Base-by-base conservation (phyloP, 2,888 invertebrate genomes). In the Tiliacea aurago region DNA sequence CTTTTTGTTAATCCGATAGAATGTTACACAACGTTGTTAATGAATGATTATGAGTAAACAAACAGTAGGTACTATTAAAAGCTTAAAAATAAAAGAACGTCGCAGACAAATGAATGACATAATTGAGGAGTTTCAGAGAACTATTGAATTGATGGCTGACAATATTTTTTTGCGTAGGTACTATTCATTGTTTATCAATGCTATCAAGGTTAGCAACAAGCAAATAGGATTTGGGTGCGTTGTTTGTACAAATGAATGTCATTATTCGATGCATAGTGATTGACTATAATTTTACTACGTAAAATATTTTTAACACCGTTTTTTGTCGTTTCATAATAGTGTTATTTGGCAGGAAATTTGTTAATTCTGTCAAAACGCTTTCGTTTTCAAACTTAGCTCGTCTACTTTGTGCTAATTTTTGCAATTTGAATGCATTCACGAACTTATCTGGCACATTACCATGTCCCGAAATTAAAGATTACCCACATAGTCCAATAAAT, bases 221-320 rank as follows among this genome's bases (percentile, higher is more conserved):
- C 65, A 83, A 80, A 84, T 76, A 84, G 62, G 55, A 71, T 78
- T 70, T 76, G 55, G 82, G 78, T 84, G 78, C 49, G 81, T 70
- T 74, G 59, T 84, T 84, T 83, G 72, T 49, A 63, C 58, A 70
- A 70, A 59, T 18, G 62, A 73, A 71, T 80, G 62, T 68, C 75
- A 70, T 67, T 70, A 67, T 66, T 69, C 72, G 23, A 69, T 69
- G 83, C 79, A 79, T 56, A 68, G 53, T 62, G 56, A 65, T 68
- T 64, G 65, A 47, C 23, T 66, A 13, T 49, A 49, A 23, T 70
- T 49, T 66, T 23, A 63, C 37, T 62, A 41, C 66, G 66, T 59
- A 55, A 43, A 65, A 78, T 47, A 37, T 59, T 79, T 72, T 65
- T 65, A 13, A 18, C 23, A n/a, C 18, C 18, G 5, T 23, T 69